Evolutionary conservation across 2,113 vertebrate genomes (phyloP).

Genomic region (Pelusios castaneus): DNA sequence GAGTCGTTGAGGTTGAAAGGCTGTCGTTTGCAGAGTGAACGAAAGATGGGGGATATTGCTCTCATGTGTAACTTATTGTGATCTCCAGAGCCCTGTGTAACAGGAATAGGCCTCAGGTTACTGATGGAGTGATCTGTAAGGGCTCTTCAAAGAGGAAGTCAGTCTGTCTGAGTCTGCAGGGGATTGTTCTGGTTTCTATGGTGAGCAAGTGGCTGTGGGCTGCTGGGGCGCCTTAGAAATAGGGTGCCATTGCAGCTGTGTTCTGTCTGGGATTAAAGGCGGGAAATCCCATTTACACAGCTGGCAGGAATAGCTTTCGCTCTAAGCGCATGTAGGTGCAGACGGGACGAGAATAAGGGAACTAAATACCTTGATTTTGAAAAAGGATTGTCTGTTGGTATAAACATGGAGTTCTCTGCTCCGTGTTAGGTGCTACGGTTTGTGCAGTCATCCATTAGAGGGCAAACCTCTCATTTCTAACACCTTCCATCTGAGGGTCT

Average conservation of each 20-base stretch:
- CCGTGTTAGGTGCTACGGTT: accelerated
- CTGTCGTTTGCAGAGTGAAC: not conserved
- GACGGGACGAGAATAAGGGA: not conserved
- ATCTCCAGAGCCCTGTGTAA: not conserved
- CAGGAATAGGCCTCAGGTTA: too few relatives aligned
- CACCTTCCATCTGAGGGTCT: not conserved
- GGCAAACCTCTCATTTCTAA: not conserved
- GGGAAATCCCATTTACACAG: slow-evolving; percentile 65
- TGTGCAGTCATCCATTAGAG: not conserved
- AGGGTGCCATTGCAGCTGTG: not conserved
- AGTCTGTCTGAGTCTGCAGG: not conserved
- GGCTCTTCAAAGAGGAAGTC: not conserved
- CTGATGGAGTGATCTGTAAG: accelerated
- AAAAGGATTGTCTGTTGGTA: not conserved
- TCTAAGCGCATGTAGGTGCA: not conserved
- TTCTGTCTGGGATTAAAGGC: slow-evolving; percentile 47
- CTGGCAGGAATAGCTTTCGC: slow-evolving; percentile 40
- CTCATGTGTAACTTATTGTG: accelerated
- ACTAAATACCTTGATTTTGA: not conserved
- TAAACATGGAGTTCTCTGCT: not conserved
- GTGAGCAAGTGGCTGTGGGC: not conserved
- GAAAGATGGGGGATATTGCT: not conserved
- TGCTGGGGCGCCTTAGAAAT: not conserved
- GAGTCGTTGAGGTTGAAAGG: accelerated
- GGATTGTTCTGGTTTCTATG: not conserved